A percentile compares a stretch with the other conserved stretches of the same genome.
Conservation (phyloP, 2,797 vertebrate species). For the Gymnothorax javanicus region DNA sequence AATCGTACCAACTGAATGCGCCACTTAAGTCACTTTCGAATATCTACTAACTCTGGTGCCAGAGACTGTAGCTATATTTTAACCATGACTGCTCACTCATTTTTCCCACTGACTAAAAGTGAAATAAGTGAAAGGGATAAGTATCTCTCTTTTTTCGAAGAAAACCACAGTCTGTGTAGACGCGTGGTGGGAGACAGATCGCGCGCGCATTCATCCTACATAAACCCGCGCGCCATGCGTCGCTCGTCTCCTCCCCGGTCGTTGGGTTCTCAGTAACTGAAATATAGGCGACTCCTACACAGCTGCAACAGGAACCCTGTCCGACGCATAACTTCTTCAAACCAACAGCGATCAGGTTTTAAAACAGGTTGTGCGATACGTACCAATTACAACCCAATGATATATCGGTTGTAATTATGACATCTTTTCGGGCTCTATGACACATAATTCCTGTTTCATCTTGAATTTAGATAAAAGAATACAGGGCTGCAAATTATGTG, state of each 20-base stretch:
- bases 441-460: neutral
- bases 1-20: neutral
- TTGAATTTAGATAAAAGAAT: neutral
- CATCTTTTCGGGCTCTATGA: neutral
- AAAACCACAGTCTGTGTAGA: constrained; percentile 27
- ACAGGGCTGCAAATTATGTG: neutral
- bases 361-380: neutral
- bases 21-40: neutral
- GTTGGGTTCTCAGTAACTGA: too few species aligned
- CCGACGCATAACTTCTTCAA: neutral
- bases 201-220: constrained; percentile 22
- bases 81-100: constrained; percentile 18
- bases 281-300: neutral
- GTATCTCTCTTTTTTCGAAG: constrained; percentile 38
- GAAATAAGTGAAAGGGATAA: constrained; percentile 63
- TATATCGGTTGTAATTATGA: too few species aligned
- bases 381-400: too few species aligned
- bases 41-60: constrained; percentile 11
- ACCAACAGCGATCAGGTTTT: neutral
- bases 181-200: constrained; percentile 31
- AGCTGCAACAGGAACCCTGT: neutral
- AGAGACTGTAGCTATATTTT: constrained; percentile 11
- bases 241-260: neutral
- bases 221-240: neutral
- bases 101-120: constrained; percentile 70